These are phyloP conservation scores for Meiosimyza platycephala DNA, from an alignment of 2,888 invertebrate genomes.

Conservation along the genomic window DNA sequence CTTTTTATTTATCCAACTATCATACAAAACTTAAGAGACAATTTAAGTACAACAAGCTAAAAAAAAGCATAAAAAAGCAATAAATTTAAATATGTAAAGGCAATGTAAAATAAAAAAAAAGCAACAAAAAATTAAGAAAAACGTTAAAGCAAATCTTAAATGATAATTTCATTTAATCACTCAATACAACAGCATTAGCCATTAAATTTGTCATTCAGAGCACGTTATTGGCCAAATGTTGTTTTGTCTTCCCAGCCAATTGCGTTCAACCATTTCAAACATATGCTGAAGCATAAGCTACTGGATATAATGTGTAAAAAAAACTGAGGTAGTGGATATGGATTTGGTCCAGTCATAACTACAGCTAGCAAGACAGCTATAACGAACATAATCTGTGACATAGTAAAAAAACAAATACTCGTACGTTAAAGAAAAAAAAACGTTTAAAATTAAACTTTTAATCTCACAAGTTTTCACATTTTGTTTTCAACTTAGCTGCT, in stretches of 20 bases:
- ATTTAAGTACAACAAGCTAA: too few relatives aligned
- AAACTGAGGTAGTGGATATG: conserved; percentile 8
- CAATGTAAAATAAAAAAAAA: too few relatives aligned
- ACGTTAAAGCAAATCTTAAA: too few relatives aligned
- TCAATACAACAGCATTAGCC: background rate
- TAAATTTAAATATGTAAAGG: too few relatives aligned
- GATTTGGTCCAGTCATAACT: background rate
- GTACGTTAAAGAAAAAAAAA: background rate
- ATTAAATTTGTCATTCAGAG: background rate
- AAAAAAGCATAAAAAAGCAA: too few relatives aligned
- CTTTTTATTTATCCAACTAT: too few relatives aligned
- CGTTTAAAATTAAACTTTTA: conserved; percentile 3
- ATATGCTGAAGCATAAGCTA: conserved; percentile 12
- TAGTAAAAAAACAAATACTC: background rate
- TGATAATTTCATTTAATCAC: too few relatives aligned
- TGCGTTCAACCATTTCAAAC: conserved; percentile 16
- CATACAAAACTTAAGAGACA: too few relatives aligned
- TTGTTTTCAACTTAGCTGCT: background rate
- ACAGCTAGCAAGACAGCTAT: background rate
- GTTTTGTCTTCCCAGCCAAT: background rate
- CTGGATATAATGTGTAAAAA: conserved; percentile 10
- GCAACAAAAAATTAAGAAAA: too few relatives aligned
- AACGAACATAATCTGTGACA: background rate
- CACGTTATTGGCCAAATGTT: conserved; percentile 20
- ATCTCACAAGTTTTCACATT: background rate